Percentiles rank a stretch among this genome's conserved stretches.
Evolutionary conservation across 2,888 invertebrate genomes (phyloP).

Genomic region (Leptogaster cylindrica): DNA sequence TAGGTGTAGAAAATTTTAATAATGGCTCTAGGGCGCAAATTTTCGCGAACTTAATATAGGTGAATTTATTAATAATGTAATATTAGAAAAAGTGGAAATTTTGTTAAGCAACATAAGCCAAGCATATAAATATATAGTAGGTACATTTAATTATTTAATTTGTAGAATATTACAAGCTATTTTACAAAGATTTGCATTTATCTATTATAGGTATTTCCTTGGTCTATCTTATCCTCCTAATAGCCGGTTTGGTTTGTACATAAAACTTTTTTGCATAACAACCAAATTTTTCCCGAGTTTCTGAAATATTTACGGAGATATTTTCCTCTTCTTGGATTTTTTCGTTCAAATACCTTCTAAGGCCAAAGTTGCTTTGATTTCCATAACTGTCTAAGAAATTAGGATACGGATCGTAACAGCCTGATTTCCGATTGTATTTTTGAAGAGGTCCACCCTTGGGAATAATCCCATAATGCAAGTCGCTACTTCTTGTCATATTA

Average conservation of each 20-base stretch:
- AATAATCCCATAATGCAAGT: constrained; percentile 10
- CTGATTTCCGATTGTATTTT: not conserved
- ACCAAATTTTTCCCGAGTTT: not conserved
- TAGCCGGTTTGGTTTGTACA: not conserved
- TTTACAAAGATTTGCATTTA: no score
- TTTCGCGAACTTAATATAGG: no score
- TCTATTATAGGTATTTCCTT: no score
- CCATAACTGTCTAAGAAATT: constrained; percentile 32
- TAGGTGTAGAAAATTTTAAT: no score
- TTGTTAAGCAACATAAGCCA: no score
- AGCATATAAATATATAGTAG: no score
- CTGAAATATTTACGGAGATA: constrained; percentile 1
- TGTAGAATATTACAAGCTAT: no score
- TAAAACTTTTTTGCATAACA: constrained; percentile 5
- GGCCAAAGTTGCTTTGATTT: constrained; percentile 32
- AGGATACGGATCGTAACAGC: not conserved
- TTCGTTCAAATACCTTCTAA: not conserved
- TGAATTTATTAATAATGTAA: no score
- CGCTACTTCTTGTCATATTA: constrained; percentile 38
- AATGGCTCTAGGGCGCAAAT: no score
- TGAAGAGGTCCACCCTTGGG: not conserved
- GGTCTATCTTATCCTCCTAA: no score
- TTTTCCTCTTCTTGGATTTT: not conserved
- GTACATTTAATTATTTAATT: no score
- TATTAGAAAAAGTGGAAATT: no score